A percentile compares a stretch with the other conserved stretches of the same genome.
Evolutionary conservation across 2,113 vertebrate species (phyloP).

Genomic region (Callopanchax toddi): DNA sequence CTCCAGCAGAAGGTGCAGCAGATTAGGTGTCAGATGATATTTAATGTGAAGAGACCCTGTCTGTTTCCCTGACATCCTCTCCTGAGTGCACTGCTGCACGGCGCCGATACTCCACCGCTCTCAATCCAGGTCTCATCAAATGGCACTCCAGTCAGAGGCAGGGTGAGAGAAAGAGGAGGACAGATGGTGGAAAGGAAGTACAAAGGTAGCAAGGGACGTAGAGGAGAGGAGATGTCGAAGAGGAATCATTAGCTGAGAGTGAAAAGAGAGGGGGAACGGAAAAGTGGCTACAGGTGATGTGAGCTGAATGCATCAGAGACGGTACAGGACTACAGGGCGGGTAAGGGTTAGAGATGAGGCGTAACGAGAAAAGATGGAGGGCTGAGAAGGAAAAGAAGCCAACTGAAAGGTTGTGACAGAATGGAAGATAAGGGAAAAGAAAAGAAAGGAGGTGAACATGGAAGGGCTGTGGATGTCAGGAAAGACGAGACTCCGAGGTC

Average conservation of each 20-base stretch:
- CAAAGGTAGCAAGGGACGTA: slow-evolving; percentile 38
- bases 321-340: neutral
- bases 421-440: slow-evolving; percentile 50
- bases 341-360: neutral
- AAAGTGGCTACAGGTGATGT: slow-evolving; percentile 19
- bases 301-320: slow-evolving; percentile 2
- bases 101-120: slow-evolving; percentile 58
- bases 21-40: slow-evolving; percentile 79
- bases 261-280: slow-evolving; percentile 4
- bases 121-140: slow-evolving; percentile 71
- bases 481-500: slow-evolving; percentile 32
- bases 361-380: slow-evolving; percentile 1
- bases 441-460: slow-evolving; percentile 9
- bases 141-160: slow-evolving; percentile 51
- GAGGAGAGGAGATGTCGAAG: slow-evolving; percentile 13
- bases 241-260: slow-evolving; percentile 46
- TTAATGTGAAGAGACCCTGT: slow-evolving; percentile 71
- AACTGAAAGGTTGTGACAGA: slow-evolving; percentile 47
- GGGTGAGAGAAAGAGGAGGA: slow-evolving; percentile 24
- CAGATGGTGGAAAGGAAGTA: slow-evolving; percentile 37
- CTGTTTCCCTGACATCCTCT: slow-evolving; percentile 65
- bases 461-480: slow-evolving; percentile 43
- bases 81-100: slow-evolving; percentile 64
- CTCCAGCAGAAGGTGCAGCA: slow-evolving; percentile 65
- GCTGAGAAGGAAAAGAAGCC: slow-evolving; percentile 2